phyloP scores from a whole-genome alignment of 2,113 vertebrate genomes.

The Brachyhypopomus occidentalis region DNA sequence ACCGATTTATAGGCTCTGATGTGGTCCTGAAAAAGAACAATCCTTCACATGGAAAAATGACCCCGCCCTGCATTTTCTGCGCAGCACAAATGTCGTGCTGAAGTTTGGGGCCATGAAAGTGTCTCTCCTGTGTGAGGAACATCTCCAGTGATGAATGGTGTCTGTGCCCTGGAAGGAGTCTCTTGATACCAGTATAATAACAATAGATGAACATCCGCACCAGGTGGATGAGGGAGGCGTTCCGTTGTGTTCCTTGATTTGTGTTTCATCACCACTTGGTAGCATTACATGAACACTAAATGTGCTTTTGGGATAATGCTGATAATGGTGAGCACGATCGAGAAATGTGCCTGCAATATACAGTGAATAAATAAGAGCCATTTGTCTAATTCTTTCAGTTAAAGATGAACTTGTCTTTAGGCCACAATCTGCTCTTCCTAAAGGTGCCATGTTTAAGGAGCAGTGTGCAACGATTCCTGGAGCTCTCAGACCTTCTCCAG shows the following conservation, averaged over 20 bases:
- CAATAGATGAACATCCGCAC: slow-evolving; percentile 60
- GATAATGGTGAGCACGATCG: neutral
- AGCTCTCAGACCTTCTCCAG: neutral
- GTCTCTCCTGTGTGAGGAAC: slow-evolving; percentile 38
- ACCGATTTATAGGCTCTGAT: slow-evolving; percentile 59
- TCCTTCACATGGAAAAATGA: slow-evolving; percentile 57
- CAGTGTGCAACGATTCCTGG: neutral
- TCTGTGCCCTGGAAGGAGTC: slow-evolving; percentile 45
- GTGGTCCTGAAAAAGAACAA: slow-evolving; percentile 12
- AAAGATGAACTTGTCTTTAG: neutral
- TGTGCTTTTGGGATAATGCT: neutral
- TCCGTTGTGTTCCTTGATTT: neutral
- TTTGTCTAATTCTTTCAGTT: neutral
- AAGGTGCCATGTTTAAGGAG: neutral
- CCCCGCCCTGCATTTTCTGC: slow-evolving; percentile 44
- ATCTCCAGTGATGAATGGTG: slow-evolving; percentile 53
- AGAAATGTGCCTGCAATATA: neutral
- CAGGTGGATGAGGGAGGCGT: slow-evolving; percentile 25
- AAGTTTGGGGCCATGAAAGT: slow-evolving; percentile 19
- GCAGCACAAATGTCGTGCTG: slow-evolving; percentile 32
- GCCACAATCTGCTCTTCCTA: neutral
- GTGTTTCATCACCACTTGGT: neutral
- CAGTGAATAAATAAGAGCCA: neutral
- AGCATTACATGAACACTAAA: neutral
- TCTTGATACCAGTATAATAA: slow-evolving; percentile 53